phyloP scores from a whole-genome alignment of 2,888 invertebrate species.

The Cyclophora punctaria region DNA sequence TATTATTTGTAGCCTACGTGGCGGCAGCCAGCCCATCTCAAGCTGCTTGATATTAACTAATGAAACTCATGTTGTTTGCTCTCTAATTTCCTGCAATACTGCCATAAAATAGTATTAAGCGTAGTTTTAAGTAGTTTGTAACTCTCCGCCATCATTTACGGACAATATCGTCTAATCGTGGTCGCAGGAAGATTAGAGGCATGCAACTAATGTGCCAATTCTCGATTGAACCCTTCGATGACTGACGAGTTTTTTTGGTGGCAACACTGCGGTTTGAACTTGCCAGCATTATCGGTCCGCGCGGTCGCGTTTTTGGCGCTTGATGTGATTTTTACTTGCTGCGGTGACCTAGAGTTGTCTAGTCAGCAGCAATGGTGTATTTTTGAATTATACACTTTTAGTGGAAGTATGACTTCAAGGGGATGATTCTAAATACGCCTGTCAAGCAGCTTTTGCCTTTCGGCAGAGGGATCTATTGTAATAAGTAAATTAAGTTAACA shows the following conservation, averaged over 20 bases:
- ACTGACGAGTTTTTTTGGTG: conserved; percentile 12
- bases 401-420: too few relatives aligned
- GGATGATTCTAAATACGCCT: too few relatives aligned
- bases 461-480: neutral
- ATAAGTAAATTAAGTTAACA: conserved; percentile 11
- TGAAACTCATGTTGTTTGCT: conserved; percentile 54
- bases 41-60: conserved; percentile 52
- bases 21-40: conserved; percentile 39
- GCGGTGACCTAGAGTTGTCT: too few relatives aligned
- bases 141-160: conserved; percentile 28
- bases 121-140: conserved; percentile 41
- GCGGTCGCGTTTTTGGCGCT: conserved; percentile 15
- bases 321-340: too few relatives aligned
- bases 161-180: conserved; percentile 21
- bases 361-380: too few relatives aligned
- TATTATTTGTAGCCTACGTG: conserved; percentile 10
- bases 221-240: conserved; percentile 16
- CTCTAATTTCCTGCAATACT: conserved; percentile 62
- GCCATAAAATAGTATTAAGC: conserved; percentile 52
- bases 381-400: too few relatives aligned
- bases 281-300: conserved; percentile 10
- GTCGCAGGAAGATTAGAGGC: conserved; percentile 54
- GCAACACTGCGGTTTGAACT: conserved; percentile 14
- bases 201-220: conserved; percentile 26
- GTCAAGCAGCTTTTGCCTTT: too few relatives aligned